phyloP scores from a whole-genome alignment of 2,888 invertebrate genomes.

The Congeria kusceri region DNA sequence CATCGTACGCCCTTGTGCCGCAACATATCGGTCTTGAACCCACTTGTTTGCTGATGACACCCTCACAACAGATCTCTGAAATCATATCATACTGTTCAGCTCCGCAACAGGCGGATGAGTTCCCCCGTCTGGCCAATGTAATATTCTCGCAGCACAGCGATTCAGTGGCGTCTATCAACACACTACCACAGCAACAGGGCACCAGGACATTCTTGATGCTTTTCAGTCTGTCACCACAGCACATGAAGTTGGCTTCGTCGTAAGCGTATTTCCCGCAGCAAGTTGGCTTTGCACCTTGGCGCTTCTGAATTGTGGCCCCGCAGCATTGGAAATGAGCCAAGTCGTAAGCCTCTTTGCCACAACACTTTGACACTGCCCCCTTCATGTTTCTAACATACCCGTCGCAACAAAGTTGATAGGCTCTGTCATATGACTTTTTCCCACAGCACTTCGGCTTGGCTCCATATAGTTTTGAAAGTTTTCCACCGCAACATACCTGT shows the following conservation, averaged over 20 bases:
- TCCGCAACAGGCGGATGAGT: slow-evolving; percentile 47
- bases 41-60: slow-evolving; percentile 29
- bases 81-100: slow-evolving; percentile 44
- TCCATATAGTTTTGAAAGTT: slow-evolving; percentile 30
- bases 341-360: slow-evolving; percentile 44
- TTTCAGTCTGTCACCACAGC: slow-evolving; percentile 41
- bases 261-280: slow-evolving; percentile 51
- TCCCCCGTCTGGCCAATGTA: slow-evolving; percentile 32
- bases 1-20: slow-evolving; percentile 42
- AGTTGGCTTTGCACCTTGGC: slow-evolving; percentile 36
- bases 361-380: slow-evolving; percentile 52
- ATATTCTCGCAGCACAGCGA: slow-evolving; percentile 46
- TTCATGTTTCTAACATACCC: slow-evolving; percentile 39
- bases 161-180: slow-evolving; percentile 45
- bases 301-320: slow-evolving; percentile 42
- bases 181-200: slow-evolving; percentile 45
- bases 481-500: slow-evolving; percentile 45
- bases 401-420: slow-evolving; percentile 50
- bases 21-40: slow-evolving; percentile 53
- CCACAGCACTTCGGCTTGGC: slow-evolving; percentile 58
- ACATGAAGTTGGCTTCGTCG: slow-evolving; percentile 45
- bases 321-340: slow-evolving; percentile 49
- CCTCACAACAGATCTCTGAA: slow-evolving; percentile 46
- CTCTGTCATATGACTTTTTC: slow-evolving; percentile 48
- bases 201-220: slow-evolving; percentile 36